A percentile compares a stretch with the other conserved stretches of the same genome.
Conservation (phyloP, 2,888 invertebrate species). For the Lutraria lutraria region DNA sequence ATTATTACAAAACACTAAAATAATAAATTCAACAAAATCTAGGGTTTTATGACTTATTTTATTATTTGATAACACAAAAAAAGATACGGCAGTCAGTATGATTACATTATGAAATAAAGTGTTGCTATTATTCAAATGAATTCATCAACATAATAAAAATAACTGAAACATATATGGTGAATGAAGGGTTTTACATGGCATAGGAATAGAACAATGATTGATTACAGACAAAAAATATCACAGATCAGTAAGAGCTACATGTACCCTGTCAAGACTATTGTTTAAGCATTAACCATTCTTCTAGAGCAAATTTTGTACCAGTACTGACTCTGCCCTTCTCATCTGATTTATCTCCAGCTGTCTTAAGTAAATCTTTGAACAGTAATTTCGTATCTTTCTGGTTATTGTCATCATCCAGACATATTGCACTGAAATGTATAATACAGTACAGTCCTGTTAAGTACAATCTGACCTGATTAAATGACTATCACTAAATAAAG, state of each 20-base stretch:
- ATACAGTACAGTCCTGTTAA: not conserved
- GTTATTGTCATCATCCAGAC: slow-evolving; percentile 67
- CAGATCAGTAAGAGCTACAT: not conserved
- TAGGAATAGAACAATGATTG: not conserved
- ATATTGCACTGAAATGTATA: slow-evolving; percentile 69
- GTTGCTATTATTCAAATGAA: too few relatives aligned
- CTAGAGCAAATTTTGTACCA: slow-evolving; percentile 82
- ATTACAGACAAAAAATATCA: not conserved
- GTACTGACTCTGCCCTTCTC: slow-evolving; percentile 82
- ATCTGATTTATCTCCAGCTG: slow-evolving; percentile 67
- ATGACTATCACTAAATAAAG: too few relatives aligned
- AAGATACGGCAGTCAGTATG: too few relatives aligned
- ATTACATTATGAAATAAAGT: too few relatives aligned
- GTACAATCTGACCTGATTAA: too few relatives aligned
- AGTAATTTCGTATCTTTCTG: slow-evolving; percentile 67
- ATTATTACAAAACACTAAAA: too few relatives aligned
- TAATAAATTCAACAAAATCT: too few relatives aligned
- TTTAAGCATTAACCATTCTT: slow-evolving; percentile 77
- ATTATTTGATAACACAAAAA: too few relatives aligned
- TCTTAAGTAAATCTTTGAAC: slow-evolving; percentile 71
- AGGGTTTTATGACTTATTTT: too few relatives aligned
- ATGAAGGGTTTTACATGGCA: too few relatives aligned
- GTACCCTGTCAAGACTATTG: not conserved
- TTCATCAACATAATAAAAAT: too few relatives aligned
- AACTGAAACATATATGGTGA: too few relatives aligned